Base-by-base conservation (phyloP, 2,888 invertebrate species). In the Meganola albula region DNA sequence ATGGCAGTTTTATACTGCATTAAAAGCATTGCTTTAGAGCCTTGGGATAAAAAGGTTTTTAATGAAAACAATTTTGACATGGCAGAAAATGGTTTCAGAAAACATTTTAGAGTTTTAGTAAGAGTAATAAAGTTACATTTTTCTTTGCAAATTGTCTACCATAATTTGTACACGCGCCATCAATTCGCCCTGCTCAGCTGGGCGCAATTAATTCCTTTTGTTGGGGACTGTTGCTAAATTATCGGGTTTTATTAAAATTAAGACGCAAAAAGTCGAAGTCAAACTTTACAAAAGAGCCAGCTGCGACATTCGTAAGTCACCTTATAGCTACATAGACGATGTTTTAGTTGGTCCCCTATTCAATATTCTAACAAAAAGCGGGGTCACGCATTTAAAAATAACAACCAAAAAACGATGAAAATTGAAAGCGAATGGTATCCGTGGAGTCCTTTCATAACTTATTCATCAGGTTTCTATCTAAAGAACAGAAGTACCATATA, bases 371-470 rank as follows among this genome's bases (percentile, higher is more conserved):
- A n/a, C n/a, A n/a, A 35, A 41, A 39, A 53, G 41, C 23, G 26
- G 36, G 44, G 36, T 20, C 26, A 40, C 29, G 31, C 39, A 30
- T 29, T 38, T 37, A 32, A 41, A 40, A 41, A 33, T 21, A 24
- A 27, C 27, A 27, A 33, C 34, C 34, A 50, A 45, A 28, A 18
- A 5, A 12, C 29, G 27, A 36, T 24, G 37, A 27, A 34, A 44
- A 46, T 27, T 24, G 31, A 20, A 40, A 32, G 28, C 49, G 38
- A 37, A 48, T 37, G 32, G 34, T 34, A 43, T 41, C 44, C 39
- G 36, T 24, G 24, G 29, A 44, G 41, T 24, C 30, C 31, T 34
- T 43, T 36, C 37, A 51, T 54, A 54, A 54, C 31, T 35, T 51
- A 53, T 51, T 51, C 52, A 51, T 35, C 27, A 34, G 33, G 21